Base-by-base conservation (phyloP, 2,113 vertebrate species). In the Paradoxurus hermaphroditus region DNA sequence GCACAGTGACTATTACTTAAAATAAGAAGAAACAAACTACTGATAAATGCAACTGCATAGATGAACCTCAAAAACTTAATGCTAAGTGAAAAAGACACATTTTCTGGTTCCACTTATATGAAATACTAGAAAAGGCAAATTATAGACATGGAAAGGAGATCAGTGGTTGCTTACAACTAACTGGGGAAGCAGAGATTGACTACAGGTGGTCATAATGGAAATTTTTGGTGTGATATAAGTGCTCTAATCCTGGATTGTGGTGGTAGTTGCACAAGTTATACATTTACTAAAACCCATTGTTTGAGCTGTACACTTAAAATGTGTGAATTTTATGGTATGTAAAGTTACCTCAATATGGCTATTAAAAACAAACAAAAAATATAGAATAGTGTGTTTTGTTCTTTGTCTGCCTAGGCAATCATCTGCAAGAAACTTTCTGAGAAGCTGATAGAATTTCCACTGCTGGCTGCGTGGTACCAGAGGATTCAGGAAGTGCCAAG, bases 401-500 rank as follows among this genome's bases (percentile, higher is more conserved):
- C 15, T 93, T 91, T 94, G 78, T 21, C 78, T 92, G 87, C 91
- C 34, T 91, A 99, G 99, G 97, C 98, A 98, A 99, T 98, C 88
- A 98, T 99, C 82, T 99, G 97, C 97, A 98, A 97, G 87, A 98
- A 98, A 0, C 96, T 97, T 87, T 98, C 97, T 84, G 98, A 98
- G 89, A 87, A 97, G 81, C 97, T 99, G 19, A 70, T 96, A 41
- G 96, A 98, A 25, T 98, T 99, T 75, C 99, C 99, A 1, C 98
- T 99, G 90, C 98, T 99, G 97, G 97, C 98, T 63, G 98, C 98
- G 5, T 99, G 99, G 99, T 99, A 99, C 98, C 98, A 25, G 82
- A 99, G 99, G 73, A 99, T 99, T 92, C 99, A 99, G 77, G 98
- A 99, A 97, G 99, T 99, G n/a, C 99, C 99, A 9, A 98, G 99